Conservation (phyloP, 2,797 vertebrate genomes). For the Buceros bicornis region DNA sequence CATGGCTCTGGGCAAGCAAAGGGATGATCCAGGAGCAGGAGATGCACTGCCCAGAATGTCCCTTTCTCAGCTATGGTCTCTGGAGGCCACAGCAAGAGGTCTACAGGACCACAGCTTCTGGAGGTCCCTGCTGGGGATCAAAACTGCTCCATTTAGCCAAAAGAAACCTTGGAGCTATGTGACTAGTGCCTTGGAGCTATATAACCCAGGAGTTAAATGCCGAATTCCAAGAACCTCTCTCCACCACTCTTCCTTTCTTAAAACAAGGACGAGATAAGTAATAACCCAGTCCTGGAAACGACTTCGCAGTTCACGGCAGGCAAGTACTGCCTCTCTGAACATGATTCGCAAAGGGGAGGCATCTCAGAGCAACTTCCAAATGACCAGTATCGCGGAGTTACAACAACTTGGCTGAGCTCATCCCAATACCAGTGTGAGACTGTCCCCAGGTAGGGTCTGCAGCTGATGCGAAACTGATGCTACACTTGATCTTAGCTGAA, state of each 20-base stretch:
- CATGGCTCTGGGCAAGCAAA: background rate
- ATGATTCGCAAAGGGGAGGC: fast-evolving
- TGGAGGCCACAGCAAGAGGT: background rate
- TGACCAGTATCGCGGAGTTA: fast-evolving
- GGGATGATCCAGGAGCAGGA: background rate
- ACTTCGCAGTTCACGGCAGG: background rate
- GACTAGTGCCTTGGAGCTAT: background rate
- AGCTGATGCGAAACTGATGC: slow-evolving; percentile 30
- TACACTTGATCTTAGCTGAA: slow-evolving; percentile 50
- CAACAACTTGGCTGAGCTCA: background rate
- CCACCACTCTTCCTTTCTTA: background rate
- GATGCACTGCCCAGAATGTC: fast-evolving
- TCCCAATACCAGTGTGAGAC: background rate
- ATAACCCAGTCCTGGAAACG: background rate
- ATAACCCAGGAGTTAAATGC: background rate
- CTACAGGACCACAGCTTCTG: background rate
- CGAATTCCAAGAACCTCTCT: background rate
- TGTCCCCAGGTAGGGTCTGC: background rate
- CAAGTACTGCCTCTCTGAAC: background rate
- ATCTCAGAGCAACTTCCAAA: slow-evolving; percentile 7
- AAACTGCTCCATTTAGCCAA: background rate
- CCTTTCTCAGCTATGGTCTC: background rate
- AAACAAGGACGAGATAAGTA: background rate
- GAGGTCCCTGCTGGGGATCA: background rate
- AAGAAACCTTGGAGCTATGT: background rate